Percentiles rank a stretch among this genome's conserved stretches.
These are phyloP conservation scores for Microctonus hyperodae DNA, from an alignment of 2,888 invertebrate genomes.

Conservation along the genomic window DNA sequence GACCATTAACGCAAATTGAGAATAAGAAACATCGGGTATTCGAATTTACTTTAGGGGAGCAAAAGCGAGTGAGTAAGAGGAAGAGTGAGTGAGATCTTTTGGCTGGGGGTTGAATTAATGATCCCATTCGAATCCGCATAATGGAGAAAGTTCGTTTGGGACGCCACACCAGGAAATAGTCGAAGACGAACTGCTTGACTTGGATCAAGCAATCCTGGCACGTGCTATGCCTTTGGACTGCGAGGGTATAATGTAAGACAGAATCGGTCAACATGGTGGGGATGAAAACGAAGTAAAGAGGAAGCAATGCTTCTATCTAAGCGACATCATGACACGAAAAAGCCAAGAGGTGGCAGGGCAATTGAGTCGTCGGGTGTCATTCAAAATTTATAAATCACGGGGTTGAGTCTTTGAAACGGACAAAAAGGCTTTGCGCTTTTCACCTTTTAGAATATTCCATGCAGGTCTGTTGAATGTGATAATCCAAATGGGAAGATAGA, in stretches of 20 bases:
- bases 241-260: not conserved
- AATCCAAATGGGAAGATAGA: not conserved
- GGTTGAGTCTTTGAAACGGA: conserved; percentile 5
- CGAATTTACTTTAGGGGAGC: conserved; percentile 21
- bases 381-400: conserved; percentile 28
- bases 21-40: conserved; percentile 38
- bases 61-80: conserved; percentile 13
- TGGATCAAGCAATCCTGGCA: conserved; percentile 20
- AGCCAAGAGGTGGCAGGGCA: not conserved
- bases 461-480: conserved; percentile 3
- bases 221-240: conserved; percentile 27
- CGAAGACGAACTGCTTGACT: conserved; percentile 22
- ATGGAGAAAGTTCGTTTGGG: conserved; percentile 40
- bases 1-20: conserved; percentile 42
- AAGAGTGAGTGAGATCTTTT: conserved; percentile 18
- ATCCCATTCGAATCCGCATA: conserved; percentile 42
- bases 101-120: conserved; percentile 37
- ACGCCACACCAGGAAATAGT: conserved; percentile 32
- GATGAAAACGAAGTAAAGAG: not conserved
- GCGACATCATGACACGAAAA: conserved; percentile 2
- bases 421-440: not conserved
- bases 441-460: not conserved
- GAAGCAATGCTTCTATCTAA: not conserved
- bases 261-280: no score
- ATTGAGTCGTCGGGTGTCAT: conserved; percentile 5